Evolutionary conservation across 2,113 vertebrate genomes (phyloP), one percentile per base, ranked within the genome.

Genomic region (Alaudala cheleensis): DNA sequence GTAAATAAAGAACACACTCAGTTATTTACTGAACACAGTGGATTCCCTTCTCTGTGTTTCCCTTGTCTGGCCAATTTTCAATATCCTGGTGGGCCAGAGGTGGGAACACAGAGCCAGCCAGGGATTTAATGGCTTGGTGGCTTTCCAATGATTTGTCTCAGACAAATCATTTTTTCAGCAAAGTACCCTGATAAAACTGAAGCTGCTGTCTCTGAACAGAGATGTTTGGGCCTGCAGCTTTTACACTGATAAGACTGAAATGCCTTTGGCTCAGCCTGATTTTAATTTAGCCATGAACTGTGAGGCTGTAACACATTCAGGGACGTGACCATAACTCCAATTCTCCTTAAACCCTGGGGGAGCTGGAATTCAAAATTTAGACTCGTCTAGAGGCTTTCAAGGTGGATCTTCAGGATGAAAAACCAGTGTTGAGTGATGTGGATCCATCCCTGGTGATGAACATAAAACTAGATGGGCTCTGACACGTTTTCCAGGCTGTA

Each of bases 151-250:
- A 79, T 42, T 85, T 1, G 70, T 69, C 39, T 77, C 62, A 92
- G 81, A 67, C 31, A 70, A n/a, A n/a, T n/a, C n/a, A n/a, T n/a
- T 82, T 95, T 93, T 74, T 74, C 70, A 85, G 83, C 28, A 85
- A 96, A 90, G 58, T 54, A 18, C 31, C 74, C 69, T 20, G 81
- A 60, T n/a, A 87, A 87, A 96, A 84, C 64, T 72, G 88, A 67
- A 60, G 78, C 66, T 91, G 83, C 54, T 96, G 73, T 79, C 69
- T 88, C 28, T 70, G 74, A 89, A 95, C 67, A 92, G 31, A 95
- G 60, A 37, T 44, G 62, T 60, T 65, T 37, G 25, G 50, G 53
- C 29, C n/a, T 10, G 56, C 5, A 57, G 51, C 15, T 82, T 88
- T 79, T 49, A 66, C 26, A 57, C 1, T 3, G 70, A 26, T 26